phyloP scores from a whole-genome alignment of 2,113 vertebrate species.

The Spea bombifrons region DNA sequence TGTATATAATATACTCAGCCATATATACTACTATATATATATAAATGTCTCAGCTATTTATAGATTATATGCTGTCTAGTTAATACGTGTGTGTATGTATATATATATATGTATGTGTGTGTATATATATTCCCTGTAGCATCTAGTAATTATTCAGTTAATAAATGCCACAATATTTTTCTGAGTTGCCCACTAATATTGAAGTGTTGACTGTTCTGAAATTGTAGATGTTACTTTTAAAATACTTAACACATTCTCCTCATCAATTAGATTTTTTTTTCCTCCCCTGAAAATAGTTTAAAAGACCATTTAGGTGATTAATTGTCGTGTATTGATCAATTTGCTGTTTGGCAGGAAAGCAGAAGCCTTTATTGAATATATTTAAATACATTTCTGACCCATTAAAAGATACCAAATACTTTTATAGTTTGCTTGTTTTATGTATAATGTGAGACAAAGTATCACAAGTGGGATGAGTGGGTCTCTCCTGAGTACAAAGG shows the following conservation, averaged over 20 bases:
- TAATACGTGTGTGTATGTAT: too few relatives aligned
- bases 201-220: slow-evolving; percentile 15
- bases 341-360: slow-evolving; percentile 46
- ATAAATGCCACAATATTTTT: neutral
- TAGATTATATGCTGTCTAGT: too few relatives aligned
- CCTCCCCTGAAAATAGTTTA: slow-evolving; percentile 52
- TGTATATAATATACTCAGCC: too few relatives aligned
- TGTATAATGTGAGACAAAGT: neutral
- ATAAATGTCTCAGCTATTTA: too few relatives aligned
- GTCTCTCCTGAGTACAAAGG: slow-evolving; percentile 12
- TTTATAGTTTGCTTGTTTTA: neutral
- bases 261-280: slow-evolving; percentile 43
- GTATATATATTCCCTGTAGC: too few relatives aligned
- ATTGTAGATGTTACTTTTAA: neutral
- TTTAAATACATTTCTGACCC: slow-evolving; percentile 51
- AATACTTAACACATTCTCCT: slow-evolving; percentile 44
- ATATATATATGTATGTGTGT: too few relatives aligned
- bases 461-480: neutral
- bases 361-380: slow-evolving; percentile 43
- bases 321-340: slow-evolving; percentile 55
- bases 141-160: too few relatives aligned
- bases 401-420: slow-evolving; percentile 47
- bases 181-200: neutral
- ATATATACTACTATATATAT: too few relatives aligned
- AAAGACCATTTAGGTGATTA: slow-evolving; percentile 57